Percentiles rank a stretch among this genome's conserved stretches.
These are phyloP conservation scores for Struthidea cinerea DNA, from an alignment of 2,113 vertebrate genomes.

Conservation along the genomic window DNA sequence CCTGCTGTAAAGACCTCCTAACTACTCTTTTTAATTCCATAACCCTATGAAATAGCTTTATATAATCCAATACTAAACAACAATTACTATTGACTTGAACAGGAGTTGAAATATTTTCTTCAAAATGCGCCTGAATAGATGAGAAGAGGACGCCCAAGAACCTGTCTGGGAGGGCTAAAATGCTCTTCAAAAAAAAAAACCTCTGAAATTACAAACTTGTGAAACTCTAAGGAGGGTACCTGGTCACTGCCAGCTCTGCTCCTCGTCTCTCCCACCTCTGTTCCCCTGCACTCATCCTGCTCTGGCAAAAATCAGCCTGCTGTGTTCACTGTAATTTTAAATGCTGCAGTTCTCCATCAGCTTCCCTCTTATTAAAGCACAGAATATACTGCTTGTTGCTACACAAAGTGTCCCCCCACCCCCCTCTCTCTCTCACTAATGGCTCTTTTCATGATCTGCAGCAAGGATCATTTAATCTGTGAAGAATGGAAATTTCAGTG, in stretches of 20 bases:
- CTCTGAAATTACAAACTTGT: slow-evolving; percentile 72
- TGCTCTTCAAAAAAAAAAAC: not conserved
- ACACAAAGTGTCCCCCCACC: slow-evolving; percentile 16
- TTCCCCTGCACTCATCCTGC: not conserved
- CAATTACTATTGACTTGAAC: slow-evolving; percentile 71
- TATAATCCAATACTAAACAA: slow-evolving; percentile 69
- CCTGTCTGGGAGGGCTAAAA: slow-evolving; percentile 65
- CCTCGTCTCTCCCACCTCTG: not conserved
- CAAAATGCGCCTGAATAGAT: slow-evolving; percentile 76
- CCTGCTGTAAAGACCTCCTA: slow-evolving; percentile 65
- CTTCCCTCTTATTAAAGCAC: slow-evolving; percentile 39
- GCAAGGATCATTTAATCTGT: slow-evolving; percentile 68
- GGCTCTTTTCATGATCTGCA: slow-evolving; percentile 64
- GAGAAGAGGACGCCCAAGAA: slow-evolving; percentile 64
- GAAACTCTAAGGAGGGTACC: slow-evolving; percentile 72
- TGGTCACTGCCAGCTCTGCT: slow-evolving; percentile 73
- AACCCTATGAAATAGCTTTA: slow-evolving; percentile 41
- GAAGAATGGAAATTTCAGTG: slow-evolving; percentile 58
- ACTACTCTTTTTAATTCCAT: slow-evolving; percentile 75
- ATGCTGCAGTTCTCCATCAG: slow-evolving; percentile 32
- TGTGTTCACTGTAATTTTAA: not conserved
- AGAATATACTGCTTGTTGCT: slow-evolving; percentile 43
- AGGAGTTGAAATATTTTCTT: slow-evolving; percentile 76
- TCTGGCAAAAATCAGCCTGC: not conserved
- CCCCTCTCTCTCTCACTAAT: slow-evolving; percentile 5